phyloP scores from a whole-genome alignment of 2,888 invertebrate species.

The Sinopyrophorus schimmeli region DNA sequence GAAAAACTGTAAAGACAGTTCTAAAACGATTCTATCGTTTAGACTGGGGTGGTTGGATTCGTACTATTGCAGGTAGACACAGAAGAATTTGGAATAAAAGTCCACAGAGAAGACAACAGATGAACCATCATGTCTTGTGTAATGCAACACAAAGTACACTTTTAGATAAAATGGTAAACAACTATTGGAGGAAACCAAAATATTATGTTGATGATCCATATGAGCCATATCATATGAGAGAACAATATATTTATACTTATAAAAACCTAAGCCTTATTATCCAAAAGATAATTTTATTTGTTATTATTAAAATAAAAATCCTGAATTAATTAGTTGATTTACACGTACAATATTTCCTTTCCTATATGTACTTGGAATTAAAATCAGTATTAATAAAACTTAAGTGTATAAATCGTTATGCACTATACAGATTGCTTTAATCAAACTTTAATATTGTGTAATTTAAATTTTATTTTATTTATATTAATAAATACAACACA shows the following conservation, averaged over 20 bases:
- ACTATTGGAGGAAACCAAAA: conserved; percentile 80
- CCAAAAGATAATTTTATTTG: conserved; percentile 40
- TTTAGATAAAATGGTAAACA: conserved; percentile 90
- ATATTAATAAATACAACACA: no score
- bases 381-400: no score
- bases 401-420: no score
- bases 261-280: conserved; percentile 58
- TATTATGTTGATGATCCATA: conserved; percentile 92
- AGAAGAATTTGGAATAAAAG: conserved; percentile 80
- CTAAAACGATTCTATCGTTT: conserved; percentile 76
- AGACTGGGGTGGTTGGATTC: conserved; percentile 90
- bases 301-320: no score
- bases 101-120: conserved; percentile 59
- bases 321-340: no score
- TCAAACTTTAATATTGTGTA: no score
- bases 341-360: no score
- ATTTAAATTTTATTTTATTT: no score
- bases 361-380: no score
- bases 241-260: conserved; percentile 69
- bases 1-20: conserved; percentile 73
- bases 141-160: conserved; percentile 76
- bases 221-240: conserved; percentile 81
- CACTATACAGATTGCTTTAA: no score
- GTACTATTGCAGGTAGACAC: conserved; percentile 75
- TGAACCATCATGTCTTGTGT: conserved; percentile 80